Conservation (phyloP, 2,113 vertebrate genomes). For the Tinamus guttatus region DNA sequence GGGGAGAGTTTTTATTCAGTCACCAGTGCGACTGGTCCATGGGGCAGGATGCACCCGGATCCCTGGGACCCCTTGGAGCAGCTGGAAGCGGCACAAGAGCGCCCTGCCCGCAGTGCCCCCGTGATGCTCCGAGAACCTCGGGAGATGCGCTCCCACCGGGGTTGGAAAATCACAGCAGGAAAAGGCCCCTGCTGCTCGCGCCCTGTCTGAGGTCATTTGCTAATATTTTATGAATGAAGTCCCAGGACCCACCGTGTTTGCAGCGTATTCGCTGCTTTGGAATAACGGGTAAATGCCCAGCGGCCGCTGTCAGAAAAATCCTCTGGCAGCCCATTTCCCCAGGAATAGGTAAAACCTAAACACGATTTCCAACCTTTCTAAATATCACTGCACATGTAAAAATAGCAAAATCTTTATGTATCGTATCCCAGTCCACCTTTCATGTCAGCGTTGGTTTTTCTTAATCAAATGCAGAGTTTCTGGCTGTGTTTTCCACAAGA, state of each 20-base stretch:
- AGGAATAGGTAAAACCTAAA: conserved; percentile 25
- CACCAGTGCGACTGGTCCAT: background rate
- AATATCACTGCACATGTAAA: conserved; percentile 52
- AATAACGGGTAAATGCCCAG: background rate
- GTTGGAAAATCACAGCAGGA: rapidly evolving
- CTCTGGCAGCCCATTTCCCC: background rate
- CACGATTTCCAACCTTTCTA: conserved; percentile 42
- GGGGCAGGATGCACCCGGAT: background rate
- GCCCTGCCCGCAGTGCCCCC: background rate
- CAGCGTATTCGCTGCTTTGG: background rate
- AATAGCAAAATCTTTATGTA: conserved; percentile 40
- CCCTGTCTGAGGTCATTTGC: background rate
- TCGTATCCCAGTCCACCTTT: background rate
- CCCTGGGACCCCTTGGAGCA: background rate
- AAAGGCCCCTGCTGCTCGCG: background rate
- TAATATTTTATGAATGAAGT: conserved; percentile 9
- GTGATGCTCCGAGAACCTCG: background rate
- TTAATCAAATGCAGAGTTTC: background rate
- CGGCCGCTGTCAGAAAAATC: background rate
- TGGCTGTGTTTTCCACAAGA: background rate
- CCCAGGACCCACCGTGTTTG: background rate
- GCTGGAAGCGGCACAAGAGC: rapidly evolving
- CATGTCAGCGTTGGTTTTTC: background rate
- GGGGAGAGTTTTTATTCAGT: background rate
- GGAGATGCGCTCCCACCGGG: background rate